phyloP scores from a whole-genome alignment of 2,113 vertebrate genomes.

The Brienomyrus brachyistius region DNA sequence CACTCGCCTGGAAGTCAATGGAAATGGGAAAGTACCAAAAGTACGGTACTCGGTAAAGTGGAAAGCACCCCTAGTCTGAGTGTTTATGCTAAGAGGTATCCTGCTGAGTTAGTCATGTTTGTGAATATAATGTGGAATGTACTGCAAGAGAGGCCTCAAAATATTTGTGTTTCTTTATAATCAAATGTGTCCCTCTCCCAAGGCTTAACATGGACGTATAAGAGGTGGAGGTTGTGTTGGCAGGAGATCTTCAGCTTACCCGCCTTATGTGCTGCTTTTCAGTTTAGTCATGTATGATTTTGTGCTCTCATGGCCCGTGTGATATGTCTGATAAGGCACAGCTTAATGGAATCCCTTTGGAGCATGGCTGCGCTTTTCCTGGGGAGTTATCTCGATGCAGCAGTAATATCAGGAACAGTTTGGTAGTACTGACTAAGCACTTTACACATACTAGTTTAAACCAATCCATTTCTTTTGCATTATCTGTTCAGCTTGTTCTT shows the following conservation, averaged over 20 bases:
- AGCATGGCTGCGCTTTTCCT: conserved; percentile 9
- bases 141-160: background rate
- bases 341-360: conserved; percentile 26
- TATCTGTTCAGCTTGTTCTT: background rate
- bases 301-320: conserved; percentile 12
- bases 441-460: background rate
- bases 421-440: background rate
- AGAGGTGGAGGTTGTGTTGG: conserved; percentile 42
- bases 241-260: background rate
- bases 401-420: background rate
- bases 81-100: background rate
- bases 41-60: too few species aligned
- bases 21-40: too few species aligned
- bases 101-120: background rate
- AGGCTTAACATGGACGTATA: background rate
- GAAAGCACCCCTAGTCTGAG: background rate
- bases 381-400: background rate
- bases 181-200: background rate
- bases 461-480: background rate
- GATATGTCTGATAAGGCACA: background rate
- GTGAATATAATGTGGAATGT: background rate
- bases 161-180: background rate
- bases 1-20: too few species aligned
- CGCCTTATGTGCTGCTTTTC: background rate
- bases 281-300: conserved; percentile 40